Base-by-base conservation (phyloP, 2,797 vertebrate species). In the Helicolenus hilgendorfi region DNA sequence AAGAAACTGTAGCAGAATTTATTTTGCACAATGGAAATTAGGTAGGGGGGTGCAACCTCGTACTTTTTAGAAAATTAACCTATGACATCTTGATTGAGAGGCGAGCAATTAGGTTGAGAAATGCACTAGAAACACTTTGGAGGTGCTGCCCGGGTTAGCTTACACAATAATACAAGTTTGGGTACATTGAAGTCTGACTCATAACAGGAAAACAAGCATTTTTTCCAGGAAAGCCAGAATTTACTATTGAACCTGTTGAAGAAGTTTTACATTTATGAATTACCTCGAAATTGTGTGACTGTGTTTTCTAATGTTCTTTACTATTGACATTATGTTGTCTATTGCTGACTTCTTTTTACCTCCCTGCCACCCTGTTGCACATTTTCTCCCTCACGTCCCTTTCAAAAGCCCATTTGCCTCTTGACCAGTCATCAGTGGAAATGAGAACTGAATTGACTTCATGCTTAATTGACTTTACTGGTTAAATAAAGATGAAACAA, bases 41-140 rank as follows among this genome's bases (percentile, higher is more conserved):
- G 67, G 72, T 29, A 70, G 83, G 77, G 65, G 69, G 85, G 72
- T 13, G n/a, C 55, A 64, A 81, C 77, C 77, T 82, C 29, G 31
- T 63, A 58, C 84, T 56, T 88, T 93, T 73, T 63, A 87, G 80
- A 89, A 84, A 89, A 93, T 91, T 92, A 89, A 91, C 84, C 89
- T 60, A 9, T n/a, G 53, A 73, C 91, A 78, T 53, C 63, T 81
- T 59, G 62, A 92, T 79, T 2, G 22, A 81, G 79, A 85, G 60
- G 27, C 24, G 72, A 64, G 72, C 73, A 73, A 82, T 86, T 79
- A 63, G 29, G 62, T 27, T 13, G 72, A 76, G 29, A 72, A 60
- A 79, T 26, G 69, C 24, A 31, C 31, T 1, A 6, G 64, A 70
- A 85, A 68, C 31, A 60, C 20, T 35, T 13, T 7, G 26, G 38